Percentiles rank a stretch among this genome's conserved stretches.
phyloP scores from a whole-genome alignment of 2,888 invertebrate species.

The Scaptomyza caliginosa region DNA sequence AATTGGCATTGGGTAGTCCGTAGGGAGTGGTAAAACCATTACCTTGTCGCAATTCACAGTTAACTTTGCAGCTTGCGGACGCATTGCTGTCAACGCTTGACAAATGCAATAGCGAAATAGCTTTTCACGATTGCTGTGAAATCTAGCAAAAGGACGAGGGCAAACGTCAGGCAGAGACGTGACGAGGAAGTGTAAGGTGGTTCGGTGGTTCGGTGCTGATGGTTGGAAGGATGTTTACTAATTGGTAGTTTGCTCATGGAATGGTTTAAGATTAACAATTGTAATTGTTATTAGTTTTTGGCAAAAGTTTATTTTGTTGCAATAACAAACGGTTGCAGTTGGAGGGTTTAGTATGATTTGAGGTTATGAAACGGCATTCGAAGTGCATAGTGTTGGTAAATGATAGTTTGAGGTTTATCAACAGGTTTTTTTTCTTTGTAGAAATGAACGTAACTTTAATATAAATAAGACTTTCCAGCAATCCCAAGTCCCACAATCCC shows the following conservation, averaged over 20 bases:
- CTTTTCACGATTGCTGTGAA: background rate
- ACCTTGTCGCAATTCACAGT: slow-evolving; percentile 15
- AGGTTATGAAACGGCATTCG: too few relatives aligned
- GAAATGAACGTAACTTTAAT: background rate
- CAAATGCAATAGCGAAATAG: slow-evolving; percentile 8
- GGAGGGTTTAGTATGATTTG: too few relatives aligned
- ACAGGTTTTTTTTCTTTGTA: background rate
- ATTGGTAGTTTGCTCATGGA: background rate
- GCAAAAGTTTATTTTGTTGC: background rate
- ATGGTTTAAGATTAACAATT: background rate
- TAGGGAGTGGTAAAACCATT: background rate
- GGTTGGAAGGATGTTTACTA: background rate
- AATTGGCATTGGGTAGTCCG: slow-evolving; percentile 30
- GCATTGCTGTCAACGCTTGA: slow-evolving; percentile 6
- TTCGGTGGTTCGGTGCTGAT: too few relatives aligned
- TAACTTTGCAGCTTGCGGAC: slow-evolving; percentile 5
- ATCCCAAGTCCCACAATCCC: background rate
- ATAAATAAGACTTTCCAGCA: background rate
- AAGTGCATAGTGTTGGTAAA: too few relatives aligned
- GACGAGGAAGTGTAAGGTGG: background rate
- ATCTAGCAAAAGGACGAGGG: background rate
- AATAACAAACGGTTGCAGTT: too few relatives aligned
- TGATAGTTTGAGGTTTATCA: too few relatives aligned
- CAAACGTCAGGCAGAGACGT: background rate
- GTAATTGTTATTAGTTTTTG: background rate